phyloP scores from a whole-genome alignment of 2,113 vertebrate genomes.

The Chlorodrepanis virens region DNA sequence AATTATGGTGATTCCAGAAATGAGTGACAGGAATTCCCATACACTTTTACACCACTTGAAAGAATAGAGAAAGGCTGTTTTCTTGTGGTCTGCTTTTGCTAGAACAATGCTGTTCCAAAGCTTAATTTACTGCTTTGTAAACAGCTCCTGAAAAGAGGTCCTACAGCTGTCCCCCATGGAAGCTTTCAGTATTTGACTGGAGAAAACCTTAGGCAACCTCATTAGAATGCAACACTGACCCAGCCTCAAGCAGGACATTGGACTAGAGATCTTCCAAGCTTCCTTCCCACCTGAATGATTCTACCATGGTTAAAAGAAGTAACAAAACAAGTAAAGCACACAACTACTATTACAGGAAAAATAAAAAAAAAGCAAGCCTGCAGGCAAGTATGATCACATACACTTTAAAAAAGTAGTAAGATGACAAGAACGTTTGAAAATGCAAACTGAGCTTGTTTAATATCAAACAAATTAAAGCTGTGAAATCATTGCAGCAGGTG shows the following conservation, averaged over 20 bases:
- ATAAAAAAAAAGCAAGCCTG: too few species aligned
- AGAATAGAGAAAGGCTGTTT: not conserved
- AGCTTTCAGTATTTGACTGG: not conserved
- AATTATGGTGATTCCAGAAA: not conserved
- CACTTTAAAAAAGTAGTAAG: not conserved
- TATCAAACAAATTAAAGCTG: slow-evolving; percentile 25
- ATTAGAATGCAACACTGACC: not conserved
- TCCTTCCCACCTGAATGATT: not conserved
- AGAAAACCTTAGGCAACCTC: not conserved
- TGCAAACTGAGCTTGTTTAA: slow-evolving; percentile 18
- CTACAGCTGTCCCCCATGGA: not conserved
- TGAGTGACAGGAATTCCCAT: not conserved
- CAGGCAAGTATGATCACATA: not conserved
- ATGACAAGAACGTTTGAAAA: not conserved
- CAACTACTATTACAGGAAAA: not conserved
- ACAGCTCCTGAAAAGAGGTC: not conserved
- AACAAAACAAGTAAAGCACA: not conserved
- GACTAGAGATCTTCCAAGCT: not conserved
- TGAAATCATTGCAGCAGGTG: not conserved
- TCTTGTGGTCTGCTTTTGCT: not conserved
- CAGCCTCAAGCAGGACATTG: not conserved
- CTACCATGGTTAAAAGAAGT: fast-evolving
- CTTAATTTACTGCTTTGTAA: not conserved
- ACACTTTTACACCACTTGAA: not conserved
- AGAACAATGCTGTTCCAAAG: not conserved